A percentile compares a stretch with the other conserved stretches of the same genome.
These are phyloP conservation scores for Halisarca cf. caerulea DNA, from an alignment of 37 sponge, comb jelly and placozoan species.

Conservation along the genomic window DNA sequence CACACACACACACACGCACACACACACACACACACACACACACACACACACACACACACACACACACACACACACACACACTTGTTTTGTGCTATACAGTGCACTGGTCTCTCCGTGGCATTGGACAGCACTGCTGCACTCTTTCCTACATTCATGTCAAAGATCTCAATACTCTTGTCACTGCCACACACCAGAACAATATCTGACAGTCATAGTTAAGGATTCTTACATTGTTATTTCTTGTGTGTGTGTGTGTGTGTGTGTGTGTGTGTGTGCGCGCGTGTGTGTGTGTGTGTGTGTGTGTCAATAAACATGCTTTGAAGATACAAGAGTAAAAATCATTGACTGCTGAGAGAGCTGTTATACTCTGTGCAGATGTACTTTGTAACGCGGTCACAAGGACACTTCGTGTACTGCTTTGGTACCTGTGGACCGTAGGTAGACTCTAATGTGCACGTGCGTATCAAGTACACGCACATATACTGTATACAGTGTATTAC, in stretches of 20 bases:
- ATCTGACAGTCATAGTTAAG: constrained; percentile 37
- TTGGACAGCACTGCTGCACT: constrained; percentile 51
- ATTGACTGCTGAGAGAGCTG: constrained; percentile 79
- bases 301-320: no score
- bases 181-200: constrained; percentile 80
- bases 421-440: constrained; percentile 52
- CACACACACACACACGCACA: not conserved
- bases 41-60: not conserved
- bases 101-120: constrained; percentile 58
- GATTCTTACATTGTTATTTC: not conserved
- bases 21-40: not conserved
- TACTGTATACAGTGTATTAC: not conserved
- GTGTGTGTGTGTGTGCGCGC: not conserved
- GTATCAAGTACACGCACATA: not conserved
- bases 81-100: constrained; percentile 79
- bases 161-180: constrained; percentile 68
- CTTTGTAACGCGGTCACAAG: constrained; percentile 48
- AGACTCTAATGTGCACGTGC: not conserved
- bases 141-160: constrained; percentile 79
- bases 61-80: constrained; percentile 32
- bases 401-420: constrained; percentile 41
- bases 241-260: no score
- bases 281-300: not conserved
- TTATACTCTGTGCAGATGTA: constrained; percentile 71
- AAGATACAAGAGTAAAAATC: constrained; percentile 93